Evolutionary conservation across 2,888 invertebrate species (phyloP).

Genomic region (Idaea dimidiata): DNA sequence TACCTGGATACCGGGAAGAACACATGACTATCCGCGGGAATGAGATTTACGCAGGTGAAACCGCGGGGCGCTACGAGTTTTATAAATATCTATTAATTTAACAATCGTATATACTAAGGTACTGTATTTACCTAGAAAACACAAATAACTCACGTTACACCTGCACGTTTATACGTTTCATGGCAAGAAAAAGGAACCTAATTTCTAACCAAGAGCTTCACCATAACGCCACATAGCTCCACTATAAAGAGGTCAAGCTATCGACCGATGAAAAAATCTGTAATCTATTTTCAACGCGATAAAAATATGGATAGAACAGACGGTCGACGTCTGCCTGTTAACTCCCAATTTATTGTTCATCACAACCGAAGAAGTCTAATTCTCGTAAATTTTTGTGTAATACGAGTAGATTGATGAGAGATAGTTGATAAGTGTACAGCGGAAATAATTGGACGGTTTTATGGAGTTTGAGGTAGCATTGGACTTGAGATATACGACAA

Average conservation of each 20-base stretch:
- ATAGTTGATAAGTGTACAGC: constrained; percentile 62
- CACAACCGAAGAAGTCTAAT: constrained; percentile 57
- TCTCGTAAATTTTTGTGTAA: constrained; percentile 73
- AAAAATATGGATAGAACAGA: constrained; percentile 51
- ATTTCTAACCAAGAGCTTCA: not conserved
- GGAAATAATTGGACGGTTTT: constrained; percentile 70
- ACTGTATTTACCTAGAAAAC: too few relatives aligned
- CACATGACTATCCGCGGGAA: too few relatives aligned
- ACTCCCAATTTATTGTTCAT: constrained; percentile 70
- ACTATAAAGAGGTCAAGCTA: constrained; percentile 26
- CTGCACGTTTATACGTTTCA: too few relatives aligned
- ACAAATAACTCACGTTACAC: too few relatives aligned
- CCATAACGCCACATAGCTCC: not conserved
- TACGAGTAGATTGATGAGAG: constrained; percentile 68
- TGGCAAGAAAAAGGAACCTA: too few relatives aligned
- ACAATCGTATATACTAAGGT: too few relatives aligned
- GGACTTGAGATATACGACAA: constrained; percentile 12
- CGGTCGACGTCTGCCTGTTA: constrained; percentile 60
- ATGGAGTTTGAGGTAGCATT: constrained; percentile 48
- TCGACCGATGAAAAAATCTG: constrained; percentile 4
- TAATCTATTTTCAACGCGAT: constrained; percentile 10
- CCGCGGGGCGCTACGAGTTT: too few relatives aligned
- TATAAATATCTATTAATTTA: too few relatives aligned
- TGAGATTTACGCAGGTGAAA: too few relatives aligned
- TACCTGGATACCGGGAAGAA: too few relatives aligned